Percentiles rank a stretch among this genome's conserved stretches.
phyloP scores from a whole-genome alignment of 2,797 vertebrate genomes.

The Varecia variegata region DNA sequence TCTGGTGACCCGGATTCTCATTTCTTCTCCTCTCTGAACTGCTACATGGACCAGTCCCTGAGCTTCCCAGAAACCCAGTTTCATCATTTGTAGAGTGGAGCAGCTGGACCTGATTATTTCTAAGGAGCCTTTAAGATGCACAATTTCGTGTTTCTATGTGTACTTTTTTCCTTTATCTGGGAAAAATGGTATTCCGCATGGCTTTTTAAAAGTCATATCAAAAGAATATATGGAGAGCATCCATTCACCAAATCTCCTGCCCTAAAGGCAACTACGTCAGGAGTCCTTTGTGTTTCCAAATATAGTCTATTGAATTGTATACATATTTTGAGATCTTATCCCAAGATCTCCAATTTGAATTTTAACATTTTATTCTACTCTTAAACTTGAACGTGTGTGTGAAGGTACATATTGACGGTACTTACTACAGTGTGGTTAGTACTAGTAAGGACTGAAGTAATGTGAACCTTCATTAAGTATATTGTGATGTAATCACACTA shows the following conservation, averaged over 20 bases:
- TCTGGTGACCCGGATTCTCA: neutral
- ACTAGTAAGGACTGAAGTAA: neutral
- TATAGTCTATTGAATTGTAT: neutral
- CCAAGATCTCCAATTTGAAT: neutral
- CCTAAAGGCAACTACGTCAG: neutral
- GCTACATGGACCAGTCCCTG: neutral
- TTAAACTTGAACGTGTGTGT: neutral
- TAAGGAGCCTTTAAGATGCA: neutral
- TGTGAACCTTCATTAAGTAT: neutral
- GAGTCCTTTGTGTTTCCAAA: slow-evolving; percentile 4
- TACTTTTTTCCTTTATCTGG: neutral
- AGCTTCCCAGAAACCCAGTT: neutral
- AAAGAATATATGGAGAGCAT: neutral
- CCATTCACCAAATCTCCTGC: neutral
- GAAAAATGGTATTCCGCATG: neutral
- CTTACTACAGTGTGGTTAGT: neutral
- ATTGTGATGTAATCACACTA: neutral
- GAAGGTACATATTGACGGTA: neutral
- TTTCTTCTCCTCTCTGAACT: neutral
- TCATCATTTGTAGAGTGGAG: neutral
- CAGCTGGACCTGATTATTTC: neutral
- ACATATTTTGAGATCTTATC: neutral
- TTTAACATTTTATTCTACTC: neutral
- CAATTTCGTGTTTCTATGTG: neutral
- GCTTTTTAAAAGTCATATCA: slow-evolving; percentile 4